Base-by-base conservation (phyloP, 2,888 invertebrate species). In the Nomada hirtipes region DNA sequence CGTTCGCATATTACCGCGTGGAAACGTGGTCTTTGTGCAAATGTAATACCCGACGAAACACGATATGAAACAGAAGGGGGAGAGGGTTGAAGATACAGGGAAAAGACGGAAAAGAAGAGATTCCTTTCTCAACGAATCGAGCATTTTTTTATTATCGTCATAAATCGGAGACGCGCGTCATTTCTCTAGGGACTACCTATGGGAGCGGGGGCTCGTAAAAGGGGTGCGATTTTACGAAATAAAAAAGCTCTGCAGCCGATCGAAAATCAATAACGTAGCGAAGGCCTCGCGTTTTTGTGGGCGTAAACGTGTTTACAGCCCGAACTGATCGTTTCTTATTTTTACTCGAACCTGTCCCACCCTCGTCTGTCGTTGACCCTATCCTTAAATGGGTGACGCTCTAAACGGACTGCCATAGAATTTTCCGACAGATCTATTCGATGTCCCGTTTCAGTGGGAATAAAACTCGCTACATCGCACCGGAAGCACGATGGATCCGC, bases 301-400 rank as follows among this genome's bases (percentile, higher is more conserved):
- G 65, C 50, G 78, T 86, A 84, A 86, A 86, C 76, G 79, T 78
- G 78, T 86, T 86, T 84, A 86, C 84, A 73, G 53, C 64, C 50
- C 47, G 52, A 61, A 59, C 42, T 42, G 68, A 59, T 69, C 79
- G 63, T 61, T 75, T 42, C 63, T 85, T 81, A 84, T 86, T 82
- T 74, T 78, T 76, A 77, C 71, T 44, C 61, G 55, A 65, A 44
- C 57, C 65, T 47, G 23, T 59, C 61, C 52, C 57, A 44, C n/a
- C 72, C 53, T 18, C 20, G 9, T 13, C 1, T 15, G 42, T 26
- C 36, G 47, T 77, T 77, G 71, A 72, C 72, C 55, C 60, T 29
- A 15, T 36, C 20, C 29, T 52, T 60, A 50, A 50, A 60, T 2
- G 50, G 10, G 44, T 61, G 76, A 60, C 53, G 63, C 50, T 83